phyloP scores from a whole-genome alignment of 2,888 invertebrate genomes.

The Trimorus sp. region DNA sequence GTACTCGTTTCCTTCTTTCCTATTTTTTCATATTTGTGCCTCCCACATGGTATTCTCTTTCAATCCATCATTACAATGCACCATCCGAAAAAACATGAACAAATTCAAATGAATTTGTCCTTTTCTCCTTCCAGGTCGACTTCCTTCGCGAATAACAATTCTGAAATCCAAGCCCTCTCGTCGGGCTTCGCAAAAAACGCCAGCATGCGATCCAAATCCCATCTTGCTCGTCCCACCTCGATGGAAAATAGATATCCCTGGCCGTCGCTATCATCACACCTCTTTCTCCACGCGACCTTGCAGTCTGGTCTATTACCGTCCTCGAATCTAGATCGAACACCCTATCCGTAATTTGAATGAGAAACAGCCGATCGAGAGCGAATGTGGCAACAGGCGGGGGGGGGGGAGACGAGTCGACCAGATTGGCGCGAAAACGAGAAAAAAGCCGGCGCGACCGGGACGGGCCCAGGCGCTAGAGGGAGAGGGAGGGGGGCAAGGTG shows the following conservation, averaged over 20 bases:
- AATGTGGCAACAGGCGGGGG: neutral
- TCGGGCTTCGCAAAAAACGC: no score
- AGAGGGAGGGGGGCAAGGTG: slow-evolving; percentile 77
- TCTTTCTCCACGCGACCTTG: slow-evolving; percentile 31
- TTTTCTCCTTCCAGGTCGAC: no score
- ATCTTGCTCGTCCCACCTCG: slow-evolving; percentile 18
- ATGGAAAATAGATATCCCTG: slow-evolving; percentile 31
- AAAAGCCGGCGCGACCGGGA: slow-evolving; percentile 42
- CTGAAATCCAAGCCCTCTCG: no score
- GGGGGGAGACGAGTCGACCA: slow-evolving; percentile 43
- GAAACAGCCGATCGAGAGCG: slow-evolving; percentile 28
- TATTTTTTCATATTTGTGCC: no score
- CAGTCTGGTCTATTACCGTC: slow-evolving; percentile 19
- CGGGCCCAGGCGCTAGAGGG: slow-evolving; percentile 70
- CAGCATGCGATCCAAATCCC: slow-evolving; percentile 15
- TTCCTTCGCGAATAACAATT: no score
- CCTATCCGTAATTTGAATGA: slow-evolving; percentile 51
- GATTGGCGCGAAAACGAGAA: slow-evolving; percentile 60
- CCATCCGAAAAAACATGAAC: no score
- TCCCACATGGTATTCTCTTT: no score
- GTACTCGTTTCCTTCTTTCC: no score
- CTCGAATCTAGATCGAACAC: slow-evolving; percentile 38
- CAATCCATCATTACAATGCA: no score
- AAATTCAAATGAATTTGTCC: no score
- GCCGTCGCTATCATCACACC: neutral